These are phyloP conservation scores for Phenganax subtilis DNA, from an alignment of 92 coral and sea anemone species.

Conservation along the genomic window DNA sequence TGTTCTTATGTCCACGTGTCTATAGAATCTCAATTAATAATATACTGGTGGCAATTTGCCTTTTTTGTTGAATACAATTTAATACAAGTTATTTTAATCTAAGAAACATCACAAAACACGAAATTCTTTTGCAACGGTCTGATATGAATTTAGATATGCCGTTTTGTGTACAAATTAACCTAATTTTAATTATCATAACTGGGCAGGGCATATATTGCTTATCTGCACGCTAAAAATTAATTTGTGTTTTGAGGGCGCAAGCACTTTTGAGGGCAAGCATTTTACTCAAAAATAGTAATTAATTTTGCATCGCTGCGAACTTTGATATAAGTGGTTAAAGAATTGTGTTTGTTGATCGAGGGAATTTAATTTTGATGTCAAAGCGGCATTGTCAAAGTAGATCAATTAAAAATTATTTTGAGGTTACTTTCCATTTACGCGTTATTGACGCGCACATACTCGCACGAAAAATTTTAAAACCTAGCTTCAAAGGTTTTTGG, in stretches of 20 bases:
- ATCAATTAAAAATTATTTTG: conserved; percentile 15
- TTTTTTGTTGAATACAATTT: not conserved
- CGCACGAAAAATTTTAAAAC: not conserved
- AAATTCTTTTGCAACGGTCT: not conserved
- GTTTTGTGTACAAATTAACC: conserved; percentile 13
- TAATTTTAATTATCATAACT: conserved; percentile 17
- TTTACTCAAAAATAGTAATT: conserved; percentile 17
- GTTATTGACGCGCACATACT: not conserved
- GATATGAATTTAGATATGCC: not conserved
- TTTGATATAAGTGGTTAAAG: not conserved
- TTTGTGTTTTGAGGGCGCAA: not conserved
- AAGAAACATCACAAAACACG: not conserved
- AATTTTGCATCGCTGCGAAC: conserved; percentile 20
- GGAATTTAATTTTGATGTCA: conserved; percentile 21
- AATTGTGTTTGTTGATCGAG: not conserved
- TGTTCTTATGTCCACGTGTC: not conserved
- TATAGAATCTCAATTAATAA: conserved; percentile 16
- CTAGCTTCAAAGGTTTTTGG: not conserved
- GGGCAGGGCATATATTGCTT: not conserved
- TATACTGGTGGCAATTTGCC: not conserved
- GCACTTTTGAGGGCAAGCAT: not conserved
- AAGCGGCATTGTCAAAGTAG: conserved; percentile 16
- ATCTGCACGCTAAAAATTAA: not conserved
- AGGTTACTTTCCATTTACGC: not conserved
- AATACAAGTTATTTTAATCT: conserved; percentile 10